Evolutionary conservation across 2,888 invertebrate genomes (phyloP).

Genomic region (Cosmia trapezina): DNA sequence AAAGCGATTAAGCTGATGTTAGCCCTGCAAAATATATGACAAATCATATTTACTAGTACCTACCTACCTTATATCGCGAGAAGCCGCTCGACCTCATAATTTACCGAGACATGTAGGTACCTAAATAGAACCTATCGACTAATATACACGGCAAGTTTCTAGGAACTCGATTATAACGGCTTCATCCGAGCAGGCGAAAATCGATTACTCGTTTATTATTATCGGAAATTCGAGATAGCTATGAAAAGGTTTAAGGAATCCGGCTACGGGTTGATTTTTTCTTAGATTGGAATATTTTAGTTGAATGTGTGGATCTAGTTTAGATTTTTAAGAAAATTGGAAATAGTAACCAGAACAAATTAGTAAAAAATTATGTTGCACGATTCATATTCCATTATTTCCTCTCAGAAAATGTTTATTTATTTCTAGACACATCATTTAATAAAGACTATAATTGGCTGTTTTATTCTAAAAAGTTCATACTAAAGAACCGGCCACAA

Average conservation of each 20-base stretch:
- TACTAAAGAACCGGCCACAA: background rate
- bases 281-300: background rate
- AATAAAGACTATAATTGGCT: background rate
- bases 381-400: background rate
- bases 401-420: background rate
- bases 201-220: conserved; percentile 34
- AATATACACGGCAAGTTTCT: conserved; percentile 21
- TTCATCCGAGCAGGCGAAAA: conserved; percentile 31
- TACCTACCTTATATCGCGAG: conserved; percentile 5
- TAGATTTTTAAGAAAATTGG: background rate
- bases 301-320: background rate
- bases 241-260: background rate
- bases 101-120: conserved; percentile 17
- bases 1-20: background rate
- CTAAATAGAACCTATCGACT: conserved; percentile 28
- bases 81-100: conserved; percentile 40
- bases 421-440: too few species aligned
- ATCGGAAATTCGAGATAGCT: background rate
- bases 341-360: background rate
- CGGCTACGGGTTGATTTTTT: background rate
- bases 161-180: conserved; percentile 23
- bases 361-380: background rate
- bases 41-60: conserved; percentile 32
- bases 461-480: background rate
- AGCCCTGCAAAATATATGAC: background rate